These are phyloP conservation scores for Ommatoiulus sabulosus DNA, from an alignment of 2,888 invertebrate genomes.

Conservation along the genomic window DNA sequence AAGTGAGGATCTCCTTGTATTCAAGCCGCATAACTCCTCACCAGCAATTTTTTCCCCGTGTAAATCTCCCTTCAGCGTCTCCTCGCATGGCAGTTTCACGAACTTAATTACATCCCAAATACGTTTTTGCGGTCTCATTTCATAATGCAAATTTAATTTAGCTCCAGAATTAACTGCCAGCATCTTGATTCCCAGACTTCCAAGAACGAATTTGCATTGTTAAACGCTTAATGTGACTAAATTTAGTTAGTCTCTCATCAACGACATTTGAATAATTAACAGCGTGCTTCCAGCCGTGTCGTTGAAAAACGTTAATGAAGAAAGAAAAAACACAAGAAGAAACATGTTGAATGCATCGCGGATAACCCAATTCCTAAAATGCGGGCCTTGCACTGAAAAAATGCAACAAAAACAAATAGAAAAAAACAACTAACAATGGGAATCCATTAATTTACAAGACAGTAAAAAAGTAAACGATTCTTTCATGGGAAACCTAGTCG, in stretches of 20 bases:
- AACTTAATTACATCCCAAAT: conserved; percentile 2
- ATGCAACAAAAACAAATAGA: background rate
- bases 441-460: background rate
- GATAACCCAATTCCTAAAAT: background rate
- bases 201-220: conserved; percentile 38
- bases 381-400: background rate
- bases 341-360: conserved; percentile 18
- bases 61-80: conserved; percentile 26
- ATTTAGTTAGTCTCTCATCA: conserved; percentile 15
- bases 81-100: background rate
- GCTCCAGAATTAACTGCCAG: conserved; percentile 2
- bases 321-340: background rate
- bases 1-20: background rate
- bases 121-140: conserved; percentile 44
- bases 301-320: background rate
- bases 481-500: background rate
- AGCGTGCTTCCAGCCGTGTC: background rate
- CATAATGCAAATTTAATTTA: conserved; percentile 45
- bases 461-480: background rate
- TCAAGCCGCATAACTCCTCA: background rate
- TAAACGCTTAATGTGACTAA: conserved; percentile 38
- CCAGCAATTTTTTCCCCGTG: background rate
- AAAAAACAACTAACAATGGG: background rate
- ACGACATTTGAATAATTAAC: background rate
- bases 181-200: conserved; percentile 35